A percentile compares a stretch with the other conserved stretches of the same genome.
phyloP scores from a whole-genome alignment of 2,113 vertebrate genomes.

The Bubalus kerabau region DNA sequence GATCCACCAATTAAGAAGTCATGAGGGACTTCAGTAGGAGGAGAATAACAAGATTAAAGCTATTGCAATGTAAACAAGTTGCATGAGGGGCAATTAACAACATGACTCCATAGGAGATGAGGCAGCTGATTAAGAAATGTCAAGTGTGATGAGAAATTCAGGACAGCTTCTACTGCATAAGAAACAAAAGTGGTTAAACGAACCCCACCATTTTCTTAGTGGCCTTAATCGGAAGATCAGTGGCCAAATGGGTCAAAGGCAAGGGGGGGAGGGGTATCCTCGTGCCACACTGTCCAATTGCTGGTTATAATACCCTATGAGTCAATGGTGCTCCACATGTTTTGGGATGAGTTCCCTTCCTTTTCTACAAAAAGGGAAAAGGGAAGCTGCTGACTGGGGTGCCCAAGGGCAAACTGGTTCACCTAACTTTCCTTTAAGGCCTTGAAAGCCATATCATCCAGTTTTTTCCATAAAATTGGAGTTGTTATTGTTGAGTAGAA shows the following conservation, averaged over 20 bases:
- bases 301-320: background rate
- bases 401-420: background rate
- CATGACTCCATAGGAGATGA: background rate
- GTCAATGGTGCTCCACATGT: background rate
- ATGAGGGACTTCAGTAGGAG: background rate
- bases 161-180: background rate
- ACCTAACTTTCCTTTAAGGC: background rate
- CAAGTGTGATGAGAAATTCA: background rate
- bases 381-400: background rate
- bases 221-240: background rate
- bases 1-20: background rate
- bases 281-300: background rate
- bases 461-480: background rate
- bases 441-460: background rate
- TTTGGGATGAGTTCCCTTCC: background rate
- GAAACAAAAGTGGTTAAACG: background rate
- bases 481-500: background rate
- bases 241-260: background rate
- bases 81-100: background rate
- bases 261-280: background rate
- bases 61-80: background rate
- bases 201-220: background rate
- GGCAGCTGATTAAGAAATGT: background rate
- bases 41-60: background rate
- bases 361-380: background rate